These are phyloP conservation scores for Perodicticus potto DNA, from an alignment of 2,797 vertebrate genomes.

Conservation along the genomic window DNA sequence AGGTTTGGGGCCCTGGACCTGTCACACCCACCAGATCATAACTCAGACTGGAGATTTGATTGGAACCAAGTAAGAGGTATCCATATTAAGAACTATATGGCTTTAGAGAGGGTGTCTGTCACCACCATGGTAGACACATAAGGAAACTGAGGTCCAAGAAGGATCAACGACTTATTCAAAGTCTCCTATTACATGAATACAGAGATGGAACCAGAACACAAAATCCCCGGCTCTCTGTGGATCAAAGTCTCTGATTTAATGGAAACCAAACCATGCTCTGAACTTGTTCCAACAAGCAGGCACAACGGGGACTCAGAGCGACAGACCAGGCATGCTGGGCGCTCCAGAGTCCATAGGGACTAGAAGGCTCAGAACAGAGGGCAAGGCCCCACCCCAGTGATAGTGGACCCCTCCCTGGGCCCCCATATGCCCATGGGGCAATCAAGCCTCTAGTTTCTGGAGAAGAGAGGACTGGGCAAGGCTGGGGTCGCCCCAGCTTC, in stretches of 20 bases:
- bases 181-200: neutral
- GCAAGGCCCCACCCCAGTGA: neutral
- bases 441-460: neutral
- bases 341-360: neutral
- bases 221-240: neutral
- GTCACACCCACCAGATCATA: neutral
- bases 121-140: neutral
- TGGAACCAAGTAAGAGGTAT: neutral
- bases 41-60: neutral
- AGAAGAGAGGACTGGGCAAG: neutral
- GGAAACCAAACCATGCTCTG: neutral
- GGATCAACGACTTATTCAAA: neutral
- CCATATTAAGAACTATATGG: neutral
- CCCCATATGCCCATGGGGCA: neutral
- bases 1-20: neutral
- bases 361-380: neutral
- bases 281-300: neutral
- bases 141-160: neutral
- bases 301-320: fast-evolving
- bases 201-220: neutral
- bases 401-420: neutral
- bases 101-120: neutral
- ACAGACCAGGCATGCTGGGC: neutral
- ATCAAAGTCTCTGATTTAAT: neutral
- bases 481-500: neutral